These are phyloP conservation scores for Akabosia matsudoensis DNA, from an alignment of 1,140 invertebrate genomes.

Conservation along the genomic window DNA sequence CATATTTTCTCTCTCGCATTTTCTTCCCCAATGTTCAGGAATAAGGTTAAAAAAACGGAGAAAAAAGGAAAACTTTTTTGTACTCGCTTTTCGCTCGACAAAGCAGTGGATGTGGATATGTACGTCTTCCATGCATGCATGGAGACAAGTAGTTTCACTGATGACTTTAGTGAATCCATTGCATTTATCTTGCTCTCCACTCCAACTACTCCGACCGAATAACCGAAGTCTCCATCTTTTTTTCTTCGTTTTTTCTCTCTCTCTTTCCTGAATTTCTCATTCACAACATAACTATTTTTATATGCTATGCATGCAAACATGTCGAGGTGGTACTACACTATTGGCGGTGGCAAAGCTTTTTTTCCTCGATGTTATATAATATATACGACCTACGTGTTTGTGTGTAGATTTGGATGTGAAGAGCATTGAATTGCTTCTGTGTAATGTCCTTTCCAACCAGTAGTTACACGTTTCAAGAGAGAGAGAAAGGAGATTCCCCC, in stretches of 20 bases:
- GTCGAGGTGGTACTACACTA: slow-evolving; percentile 16
- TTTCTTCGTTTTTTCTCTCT: no score
- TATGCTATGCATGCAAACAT: slow-evolving; percentile 20
- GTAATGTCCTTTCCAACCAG: slow-evolving; percentile 22
- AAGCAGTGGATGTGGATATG: slow-evolving; percentile 18
- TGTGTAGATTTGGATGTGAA: neutral
- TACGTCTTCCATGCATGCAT: slow-evolving; percentile 20
- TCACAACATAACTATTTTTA: slow-evolving; percentile 9
- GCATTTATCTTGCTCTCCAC: slow-evolving; percentile 24
- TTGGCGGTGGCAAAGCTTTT: slow-evolving; percentile 13
- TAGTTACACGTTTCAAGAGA: slow-evolving; percentile 22
- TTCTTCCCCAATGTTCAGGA: neutral
- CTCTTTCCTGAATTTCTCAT: neutral
- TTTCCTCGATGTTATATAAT: neutral
- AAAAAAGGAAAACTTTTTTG: slow-evolving; percentile 8
- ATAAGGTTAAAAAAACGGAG: neutral
- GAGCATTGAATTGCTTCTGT: slow-evolving; percentile 18
- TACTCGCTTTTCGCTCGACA: slow-evolving; percentile 21
- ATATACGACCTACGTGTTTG: slow-evolving; percentile 15
- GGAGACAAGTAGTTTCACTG: slow-evolving; percentile 24
- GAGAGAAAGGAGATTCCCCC: slow-evolving; percentile 1
- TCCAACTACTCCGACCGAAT: slow-evolving; percentile 26
- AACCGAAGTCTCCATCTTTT: slow-evolving; percentile 16
- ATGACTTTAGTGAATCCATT: slow-evolving; percentile 25
- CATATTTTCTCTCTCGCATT: no score